phyloP scores from a whole-genome alignment of 1,140 invertebrate genomes.

The Formica exsecta region DNA sequence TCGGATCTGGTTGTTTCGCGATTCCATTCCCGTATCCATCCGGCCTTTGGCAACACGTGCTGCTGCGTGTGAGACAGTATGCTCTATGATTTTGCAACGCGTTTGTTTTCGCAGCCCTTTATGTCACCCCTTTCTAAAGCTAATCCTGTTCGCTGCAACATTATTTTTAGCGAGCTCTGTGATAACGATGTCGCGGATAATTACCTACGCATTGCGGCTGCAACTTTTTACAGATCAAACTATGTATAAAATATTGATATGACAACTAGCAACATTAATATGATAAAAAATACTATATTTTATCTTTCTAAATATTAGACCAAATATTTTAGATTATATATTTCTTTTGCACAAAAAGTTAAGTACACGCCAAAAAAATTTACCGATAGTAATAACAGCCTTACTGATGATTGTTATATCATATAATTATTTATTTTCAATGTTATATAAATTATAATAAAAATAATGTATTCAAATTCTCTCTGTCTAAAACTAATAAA shows the following conservation, averaged over 20 bases:
- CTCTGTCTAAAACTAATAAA: neutral
- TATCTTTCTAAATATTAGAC: neutral
- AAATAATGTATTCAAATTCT: neutral
- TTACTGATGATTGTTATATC: too few relatives aligned
- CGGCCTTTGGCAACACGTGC: conserved; percentile 41
- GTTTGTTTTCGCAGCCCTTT: conserved; percentile 34
- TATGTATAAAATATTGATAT: neutral
- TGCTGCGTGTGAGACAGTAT: conserved; percentile 16
- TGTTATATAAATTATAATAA: too few relatives aligned
- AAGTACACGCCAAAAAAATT: neutral
- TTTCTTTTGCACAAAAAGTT: neutral
- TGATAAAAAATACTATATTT: neutral
- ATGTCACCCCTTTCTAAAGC: conserved; percentile 4
- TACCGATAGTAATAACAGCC: too few relatives aligned
- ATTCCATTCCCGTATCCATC: conserved; percentile 9
- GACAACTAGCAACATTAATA: neutral
- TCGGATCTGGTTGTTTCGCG: conserved; percentile 28
- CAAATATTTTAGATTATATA: too few relatives aligned
- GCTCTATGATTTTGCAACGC: conserved; percentile 49
- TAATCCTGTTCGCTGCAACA: neutral
- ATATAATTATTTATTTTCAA: neutral
- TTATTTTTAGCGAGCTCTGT: conserved; percentile 28
- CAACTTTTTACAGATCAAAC: neutral
- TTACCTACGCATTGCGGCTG: neutral
- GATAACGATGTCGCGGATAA: neutral